These are phyloP conservation scores for Limanda limanda DNA, from an alignment of 2,113 vertebrate genomes.

Conservation along the genomic window DNA sequence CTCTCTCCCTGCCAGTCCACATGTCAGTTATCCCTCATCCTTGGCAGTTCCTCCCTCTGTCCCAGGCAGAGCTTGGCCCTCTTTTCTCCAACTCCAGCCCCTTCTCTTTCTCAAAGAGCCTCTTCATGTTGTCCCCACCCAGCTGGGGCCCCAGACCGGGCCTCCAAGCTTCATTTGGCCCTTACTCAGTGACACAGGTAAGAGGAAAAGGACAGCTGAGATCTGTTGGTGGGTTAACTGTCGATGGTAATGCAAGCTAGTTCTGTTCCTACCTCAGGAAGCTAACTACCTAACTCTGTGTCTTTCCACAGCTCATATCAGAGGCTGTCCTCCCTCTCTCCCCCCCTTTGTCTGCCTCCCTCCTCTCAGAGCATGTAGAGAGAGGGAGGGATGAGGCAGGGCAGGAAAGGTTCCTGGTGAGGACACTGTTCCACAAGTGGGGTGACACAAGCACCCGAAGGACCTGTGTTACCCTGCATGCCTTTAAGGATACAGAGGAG, in stretches of 20 bases:
- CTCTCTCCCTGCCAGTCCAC: conserved; percentile 72
- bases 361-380: conserved; percentile 74
- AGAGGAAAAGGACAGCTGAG: not conserved
- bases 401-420: conserved; percentile 60
- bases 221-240: not conserved
- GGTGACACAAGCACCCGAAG: conserved; percentile 37
- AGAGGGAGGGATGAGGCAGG: conserved; percentile 46
- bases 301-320: conserved; percentile 66
- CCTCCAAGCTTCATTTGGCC: conserved; percentile 77
- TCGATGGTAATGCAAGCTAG: not conserved
- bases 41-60: conserved; percentile 75
- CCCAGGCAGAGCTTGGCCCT: conserved; percentile 71
- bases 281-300: not conserved
- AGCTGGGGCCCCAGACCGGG: conserved; percentile 37
- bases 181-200: conserved; percentile 79
- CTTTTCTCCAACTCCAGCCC: conserved; percentile 82
- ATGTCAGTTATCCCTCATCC: conserved; percentile 59
- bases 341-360: conserved; percentile 61
- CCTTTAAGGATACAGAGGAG: conserved; percentile 81
- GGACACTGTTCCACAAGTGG: conserved; percentile 73
- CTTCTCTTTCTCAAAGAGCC: conserved; percentile 72
- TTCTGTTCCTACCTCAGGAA: not conserved
- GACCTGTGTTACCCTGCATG: conserved; percentile 77
- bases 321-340: conserved; percentile 56
- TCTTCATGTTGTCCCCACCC: conserved; percentile 67